Base-by-base conservation (phyloP, 2,888 invertebrate genomes). In the Mesodorylaimus sp. region DNA sequence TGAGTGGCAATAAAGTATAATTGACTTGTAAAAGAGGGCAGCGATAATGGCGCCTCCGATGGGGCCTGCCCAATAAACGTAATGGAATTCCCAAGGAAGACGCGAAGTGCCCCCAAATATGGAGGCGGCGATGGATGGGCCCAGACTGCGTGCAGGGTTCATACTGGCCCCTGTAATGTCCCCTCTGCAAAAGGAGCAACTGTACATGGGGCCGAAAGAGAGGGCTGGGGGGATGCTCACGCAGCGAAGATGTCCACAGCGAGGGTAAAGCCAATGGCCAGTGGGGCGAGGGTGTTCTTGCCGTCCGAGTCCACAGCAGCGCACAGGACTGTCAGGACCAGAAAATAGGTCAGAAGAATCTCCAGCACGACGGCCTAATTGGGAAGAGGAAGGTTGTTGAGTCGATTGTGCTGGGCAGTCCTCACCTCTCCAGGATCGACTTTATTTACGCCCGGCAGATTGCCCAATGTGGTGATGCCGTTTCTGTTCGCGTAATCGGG, bases 121-220 rank as follows among this genome's bases (percentile, higher is more conserved):
- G n/a, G n/a, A n/a, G n/a, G n/a, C n/a, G n/a, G n/a, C n/a, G n/a
- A n/a, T n/a, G n/a, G n/a, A n/a, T n/a, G 70, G 68, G 1, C 70
- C 69, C 32, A 70, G 61, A 41, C 65, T 66, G 39, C 69, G 57
- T 7, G 68, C 68, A 2, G 69, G 69, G 52, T 70, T 70, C 68
- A 69, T 67, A n/a, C 66, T 66, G 1, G 65, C 68, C 3, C 68
- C 68, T 2, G 65, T 65, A 7, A 64, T 56, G 21, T 54, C 45
- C 2, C 61, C 64, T 0, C 68, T 68, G 52, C 24, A 48, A 49
- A 26, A 28, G n/a, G 16, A 7, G n/a, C n/a, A n/a, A n/a, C n/a
- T n/a, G n/a, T n/a, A n/a, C n/a, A n/a, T n/a, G n/a, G n/a, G n/a
- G n/a, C n/a, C n/a, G n/a, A n/a, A n/a, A n/a, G n/a, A n/a, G n/a